phyloP scores from a whole-genome alignment of 2,113 vertebrate genomes.

The Petromus typicus region DNA sequence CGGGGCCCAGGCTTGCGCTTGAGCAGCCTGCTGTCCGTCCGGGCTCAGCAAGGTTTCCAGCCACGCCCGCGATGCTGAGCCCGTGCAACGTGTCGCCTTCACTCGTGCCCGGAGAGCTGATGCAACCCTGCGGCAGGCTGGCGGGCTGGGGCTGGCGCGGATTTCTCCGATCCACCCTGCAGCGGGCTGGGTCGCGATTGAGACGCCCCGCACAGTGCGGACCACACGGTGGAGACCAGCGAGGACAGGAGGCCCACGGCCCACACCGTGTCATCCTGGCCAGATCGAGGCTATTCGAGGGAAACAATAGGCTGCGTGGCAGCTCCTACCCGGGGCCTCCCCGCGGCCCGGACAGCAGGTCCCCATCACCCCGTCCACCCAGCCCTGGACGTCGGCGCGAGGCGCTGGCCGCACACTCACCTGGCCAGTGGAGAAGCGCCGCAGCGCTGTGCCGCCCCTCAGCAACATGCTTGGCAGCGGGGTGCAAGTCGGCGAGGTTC shows the following conservation, averaged over 20 bases:
- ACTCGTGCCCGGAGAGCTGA: slow-evolving; percentile 66
- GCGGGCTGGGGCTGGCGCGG: neutral
- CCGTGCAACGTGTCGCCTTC: slow-evolving; percentile 57
- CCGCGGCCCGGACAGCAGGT: neutral
- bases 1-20: neutral
- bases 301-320: slow-evolving; percentile 43
- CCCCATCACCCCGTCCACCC: neutral
- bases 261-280: neutral
- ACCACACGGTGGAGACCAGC: neutral
- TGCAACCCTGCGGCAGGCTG: slow-evolving; percentile 69
- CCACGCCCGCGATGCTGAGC: neutral
- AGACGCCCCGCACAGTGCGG: neutral
- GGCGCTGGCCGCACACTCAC: slow-evolving; percentile 87
- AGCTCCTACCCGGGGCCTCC: neutral
- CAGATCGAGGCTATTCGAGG: neutral
- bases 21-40: neutral
- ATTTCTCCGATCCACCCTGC: neutral
- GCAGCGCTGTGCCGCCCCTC: slow-evolving; percentile 86
- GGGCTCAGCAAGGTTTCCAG: neutral
- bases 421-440: slow-evolving; percentile 92
- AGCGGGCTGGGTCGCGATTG: neutral
- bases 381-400: neutral
- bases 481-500: slow-evolving; percentile 34
- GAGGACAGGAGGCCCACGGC: neutral
- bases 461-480: slow-evolving; percentile 88